phyloP scores from a whole-genome alignment of 2,888 invertebrate genomes.

The Acleris sparsana region DNA sequence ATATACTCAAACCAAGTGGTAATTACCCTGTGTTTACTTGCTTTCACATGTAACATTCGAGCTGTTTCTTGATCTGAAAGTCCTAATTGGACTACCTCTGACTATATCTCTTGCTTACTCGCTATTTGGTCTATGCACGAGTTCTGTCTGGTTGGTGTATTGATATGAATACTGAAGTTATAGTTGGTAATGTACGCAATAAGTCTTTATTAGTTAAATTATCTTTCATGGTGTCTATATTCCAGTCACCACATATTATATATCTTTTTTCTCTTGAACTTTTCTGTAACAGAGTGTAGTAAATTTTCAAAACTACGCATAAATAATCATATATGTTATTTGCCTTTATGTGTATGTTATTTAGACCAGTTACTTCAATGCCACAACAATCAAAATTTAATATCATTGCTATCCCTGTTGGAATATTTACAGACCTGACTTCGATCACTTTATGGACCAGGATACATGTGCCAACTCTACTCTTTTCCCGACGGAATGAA shows the following conservation, averaged over 20 bases:
- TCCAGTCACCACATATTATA: neutral
- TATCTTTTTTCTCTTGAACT: neutral
- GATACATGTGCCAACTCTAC: neutral
- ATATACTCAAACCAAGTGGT: neutral
- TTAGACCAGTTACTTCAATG: neutral
- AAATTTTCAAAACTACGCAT: no score
- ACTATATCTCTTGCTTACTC: neutral
- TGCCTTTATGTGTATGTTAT: neutral
- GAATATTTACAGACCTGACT: neutral
- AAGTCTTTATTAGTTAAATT: neutral
- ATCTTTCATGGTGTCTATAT: neutral
- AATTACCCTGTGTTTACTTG: neutral
- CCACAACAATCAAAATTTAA: conserved; percentile 6
- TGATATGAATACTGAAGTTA: neutral
- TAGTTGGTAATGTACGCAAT: neutral
- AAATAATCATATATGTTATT: neutral
- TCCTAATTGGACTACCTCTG: neutral
- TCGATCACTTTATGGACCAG: neutral
- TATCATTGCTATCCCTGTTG: neutral
- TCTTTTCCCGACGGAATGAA: neutral
- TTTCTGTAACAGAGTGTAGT: neutral
- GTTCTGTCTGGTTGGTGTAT: neutral
- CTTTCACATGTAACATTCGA: neutral
- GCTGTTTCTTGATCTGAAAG: neutral
- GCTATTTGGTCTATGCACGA: neutral